Evolutionary conservation across 2,888 invertebrate genomes (phyloP), one percentile per base, ranked within the genome.

Genomic region (Metalampra italica): DNA sequence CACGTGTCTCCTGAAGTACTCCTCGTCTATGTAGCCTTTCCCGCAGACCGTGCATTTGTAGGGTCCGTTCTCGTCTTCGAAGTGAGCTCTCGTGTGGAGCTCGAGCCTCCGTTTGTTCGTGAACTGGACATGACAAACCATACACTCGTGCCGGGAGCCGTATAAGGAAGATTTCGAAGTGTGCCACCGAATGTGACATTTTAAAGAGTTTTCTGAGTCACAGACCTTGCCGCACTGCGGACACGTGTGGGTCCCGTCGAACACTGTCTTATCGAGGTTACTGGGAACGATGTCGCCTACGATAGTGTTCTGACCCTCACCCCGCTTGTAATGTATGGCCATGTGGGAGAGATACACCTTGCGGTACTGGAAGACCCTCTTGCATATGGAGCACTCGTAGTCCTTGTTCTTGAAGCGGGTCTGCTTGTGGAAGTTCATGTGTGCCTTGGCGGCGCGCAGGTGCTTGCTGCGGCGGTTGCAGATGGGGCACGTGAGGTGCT

Each of bases 21-120:
- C 81, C 50, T 91, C 90, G 32, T 90, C 90, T 2, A 82, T 91
- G 68, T 79, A 91, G 0, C 86, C 89, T 53, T 91, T 91, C 7
- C 85, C 85, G 56, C 91, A 91, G 1, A 90, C 68, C 3, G 69
- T 67, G 54, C 91, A 91, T 46, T 90, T 88, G 64, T 65, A 90
- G 0, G 91, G 90, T 0, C 85, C 90, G 29, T 90, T 86, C 0
- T 86, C 84, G 53, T 90, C 90, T 51, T 91, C 91, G 49, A 75
- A 84, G 53, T 91, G 91, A 0, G 81, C 72, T 44, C 89, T 71
- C 34, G 78, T 74, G 64, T 91, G 91, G 1, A 90, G 60, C 46
- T 86, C 83, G 7, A 88, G 62, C 7, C 88, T 75, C 3, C 78
- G 72, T 48, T 90, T 91, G 59, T 90, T 88, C 0, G 84, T 78